Evolutionary conservation across 2,113 vertebrate species (phyloP), one percentile per base, ranked within the genome.

Genomic region (Melanotaenia duboulayi): DNA sequence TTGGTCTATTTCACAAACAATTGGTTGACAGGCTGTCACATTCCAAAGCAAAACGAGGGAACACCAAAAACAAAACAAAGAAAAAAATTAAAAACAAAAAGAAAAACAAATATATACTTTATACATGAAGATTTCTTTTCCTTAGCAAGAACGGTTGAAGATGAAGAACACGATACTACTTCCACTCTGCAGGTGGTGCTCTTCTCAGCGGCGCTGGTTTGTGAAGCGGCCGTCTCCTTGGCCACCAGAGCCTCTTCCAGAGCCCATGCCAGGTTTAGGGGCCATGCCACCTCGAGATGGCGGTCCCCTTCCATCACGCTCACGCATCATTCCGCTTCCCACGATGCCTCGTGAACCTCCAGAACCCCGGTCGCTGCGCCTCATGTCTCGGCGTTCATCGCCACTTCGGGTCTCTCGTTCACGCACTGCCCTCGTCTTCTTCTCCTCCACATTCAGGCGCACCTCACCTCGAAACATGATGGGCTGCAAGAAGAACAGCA

Each of bases 381-480:
- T 94, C 48, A 96, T 92, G 87, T 98, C 97, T 76, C 96, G 90
- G n/a, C 96, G 96, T 0, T 98, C 97, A 0, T 97, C 96, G 17
- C 83, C 86, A 0, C 89, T 87, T 0, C 95, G 95, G 20, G 92
- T 97, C 81, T 99, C 98, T 23, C 97, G 86, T 52, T 99, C 97
- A 4, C 98, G 95, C 7, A 94, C 95, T 0, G 97, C 97, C 82
- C 98, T 92, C 0, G 96, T 99, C 85, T 99, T 99, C 81, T 99
- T 99, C 91, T 99, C 98, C 77, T 99, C 98, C 68, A 99, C 98
- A 28, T 99, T 99, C 85, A 99, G 94, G 70, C 98, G 96, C 52
- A 99, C 97, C 88, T 99, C 98, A 0, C 96, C 97, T 17, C 96
- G 96, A 78, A 99, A 99, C 97, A 99, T 98, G 87, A 99, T 96